Percentiles rank a stretch among this genome's conserved stretches.
Conservation (phyloP, 2,113 vertebrate species). For the Gila orcuttii region DNA sequence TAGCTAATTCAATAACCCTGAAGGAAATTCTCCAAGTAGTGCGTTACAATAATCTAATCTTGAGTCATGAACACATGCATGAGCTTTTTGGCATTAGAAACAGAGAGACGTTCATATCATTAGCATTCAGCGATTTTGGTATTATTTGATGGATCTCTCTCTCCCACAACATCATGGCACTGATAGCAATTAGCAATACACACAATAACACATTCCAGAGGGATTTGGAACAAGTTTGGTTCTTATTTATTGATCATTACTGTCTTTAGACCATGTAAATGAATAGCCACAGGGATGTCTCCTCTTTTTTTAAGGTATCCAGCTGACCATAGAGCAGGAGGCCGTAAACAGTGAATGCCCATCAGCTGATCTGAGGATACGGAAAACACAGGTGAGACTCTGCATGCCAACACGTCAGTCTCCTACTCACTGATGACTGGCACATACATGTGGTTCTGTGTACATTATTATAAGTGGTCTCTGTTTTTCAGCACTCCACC, state of each 20-base stretch:
- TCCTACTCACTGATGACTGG: background rate
- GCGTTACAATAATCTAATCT: background rate
- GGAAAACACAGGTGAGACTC: slow-evolving; percentile 89
- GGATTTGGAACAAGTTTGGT: background rate
- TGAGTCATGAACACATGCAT: background rate
- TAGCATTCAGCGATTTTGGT: background rate
- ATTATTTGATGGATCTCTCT: background rate
- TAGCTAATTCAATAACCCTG: background rate
- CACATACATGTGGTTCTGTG: background rate
- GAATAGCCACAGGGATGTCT: background rate
- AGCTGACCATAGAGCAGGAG: slow-evolving; percentile 93
- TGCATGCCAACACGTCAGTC: background rate
- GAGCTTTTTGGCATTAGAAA: background rate
- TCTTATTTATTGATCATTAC: background rate
- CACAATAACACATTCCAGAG: background rate
- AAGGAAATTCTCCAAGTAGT: background rate
- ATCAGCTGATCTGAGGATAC: slow-evolving; percentile 93
- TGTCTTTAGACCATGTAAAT: background rate
- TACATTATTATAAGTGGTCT: background rate
- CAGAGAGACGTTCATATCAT: background rate
- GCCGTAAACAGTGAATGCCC: slow-evolving; percentile 82
- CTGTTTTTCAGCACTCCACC: slow-evolving; percentile 82
- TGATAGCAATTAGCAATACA: background rate
- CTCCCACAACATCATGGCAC: background rate
- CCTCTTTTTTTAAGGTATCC: slow-evolving; percentile 80